A percentile compares a stretch with the other conserved stretches of the same genome.
These are phyloP conservation scores for Crepidodera aurea DNA, from an alignment of 2,888 invertebrate genomes.

Conservation along the genomic window DNA sequence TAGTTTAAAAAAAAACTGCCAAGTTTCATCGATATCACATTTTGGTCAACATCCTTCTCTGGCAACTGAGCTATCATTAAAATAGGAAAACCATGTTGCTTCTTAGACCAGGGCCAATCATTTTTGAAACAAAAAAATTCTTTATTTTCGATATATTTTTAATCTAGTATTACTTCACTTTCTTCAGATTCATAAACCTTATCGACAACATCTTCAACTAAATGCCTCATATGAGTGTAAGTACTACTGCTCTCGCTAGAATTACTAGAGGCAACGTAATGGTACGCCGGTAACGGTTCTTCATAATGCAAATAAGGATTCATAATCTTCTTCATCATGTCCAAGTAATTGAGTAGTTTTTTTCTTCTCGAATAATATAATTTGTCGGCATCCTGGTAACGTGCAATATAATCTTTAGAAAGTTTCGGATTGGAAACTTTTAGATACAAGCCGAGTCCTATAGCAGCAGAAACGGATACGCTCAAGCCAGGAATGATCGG, in stretches of 20 bases:
- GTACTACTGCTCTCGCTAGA: background rate
- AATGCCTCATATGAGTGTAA: background rate
- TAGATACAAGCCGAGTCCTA: constrained; percentile 67
- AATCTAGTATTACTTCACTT: too few relatives aligned
- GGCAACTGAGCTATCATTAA: too few relatives aligned
- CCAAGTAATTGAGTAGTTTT: constrained; percentile 57
- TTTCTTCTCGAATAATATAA: constrained; percentile 56
- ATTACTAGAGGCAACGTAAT: background rate
- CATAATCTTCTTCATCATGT: constrained; percentile 60
- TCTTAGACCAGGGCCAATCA: too few relatives aligned
- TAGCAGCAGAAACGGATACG: constrained; percentile 63
- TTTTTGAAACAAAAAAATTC: too few relatives aligned
- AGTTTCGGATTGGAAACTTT: constrained; percentile 64
- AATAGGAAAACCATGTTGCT: too few relatives aligned
- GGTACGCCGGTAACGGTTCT: constrained; percentile 50
- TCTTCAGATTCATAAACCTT: too few relatives aligned
- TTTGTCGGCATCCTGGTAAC: constrained; percentile 60
- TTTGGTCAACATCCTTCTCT: too few relatives aligned
- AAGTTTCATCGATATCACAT: too few relatives aligned
- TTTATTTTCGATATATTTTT: too few relatives aligned
- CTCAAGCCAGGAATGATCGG: constrained; percentile 70
- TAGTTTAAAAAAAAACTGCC: too few relatives aligned
- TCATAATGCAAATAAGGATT: constrained; percentile 67
- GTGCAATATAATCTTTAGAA: constrained; percentile 49
- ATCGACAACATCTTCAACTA: background rate